Evolutionary conservation across 2,113 vertebrate species (phyloP).

Genomic region (Callospermophilus lateralis): DNA sequence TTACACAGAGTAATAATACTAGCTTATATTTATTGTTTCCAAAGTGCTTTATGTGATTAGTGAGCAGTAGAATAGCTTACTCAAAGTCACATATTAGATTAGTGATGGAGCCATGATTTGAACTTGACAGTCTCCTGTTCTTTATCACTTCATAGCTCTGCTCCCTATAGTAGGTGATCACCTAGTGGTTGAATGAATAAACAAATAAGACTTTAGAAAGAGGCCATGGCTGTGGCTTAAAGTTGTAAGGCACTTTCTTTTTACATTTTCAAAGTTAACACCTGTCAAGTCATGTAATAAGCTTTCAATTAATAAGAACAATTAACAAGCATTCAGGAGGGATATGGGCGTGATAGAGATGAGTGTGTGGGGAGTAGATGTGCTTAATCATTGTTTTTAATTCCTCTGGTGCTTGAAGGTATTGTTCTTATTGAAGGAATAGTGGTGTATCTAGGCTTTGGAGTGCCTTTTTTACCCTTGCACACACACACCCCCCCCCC

Average conservation of each 20-base stretch:
- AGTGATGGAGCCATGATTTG: not conserved
- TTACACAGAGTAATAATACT: not conserved
- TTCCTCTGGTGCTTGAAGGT: not conserved
- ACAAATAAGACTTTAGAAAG: not conserved
- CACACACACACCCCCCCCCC: too few relatives aligned
- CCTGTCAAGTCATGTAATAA: not conserved
- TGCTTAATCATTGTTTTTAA: not conserved
- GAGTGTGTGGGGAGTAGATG: not conserved
- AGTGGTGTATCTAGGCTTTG: not conserved
- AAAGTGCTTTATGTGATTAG: not conserved
- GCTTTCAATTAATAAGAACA: conserved; percentile 15
- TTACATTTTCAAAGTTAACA: not conserved
- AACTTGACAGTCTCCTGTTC: not conserved
- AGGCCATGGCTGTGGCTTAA: not conserved
- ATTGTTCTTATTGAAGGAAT: not conserved
- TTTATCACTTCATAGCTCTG: not conserved
- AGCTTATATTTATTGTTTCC: not conserved
- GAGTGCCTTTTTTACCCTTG: not conserved
- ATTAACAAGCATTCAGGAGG: not conserved
- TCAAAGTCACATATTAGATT: not conserved
- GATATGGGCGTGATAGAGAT: not conserved
- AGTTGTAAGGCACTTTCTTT: not conserved
- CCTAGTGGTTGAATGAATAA: not conserved
- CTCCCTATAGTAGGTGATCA: not conserved
- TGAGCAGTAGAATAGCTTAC: not conserved